phyloP scores from a whole-genome alignment of 1,140 invertebrate species.

The Drosophila rhopaloa region DNA sequence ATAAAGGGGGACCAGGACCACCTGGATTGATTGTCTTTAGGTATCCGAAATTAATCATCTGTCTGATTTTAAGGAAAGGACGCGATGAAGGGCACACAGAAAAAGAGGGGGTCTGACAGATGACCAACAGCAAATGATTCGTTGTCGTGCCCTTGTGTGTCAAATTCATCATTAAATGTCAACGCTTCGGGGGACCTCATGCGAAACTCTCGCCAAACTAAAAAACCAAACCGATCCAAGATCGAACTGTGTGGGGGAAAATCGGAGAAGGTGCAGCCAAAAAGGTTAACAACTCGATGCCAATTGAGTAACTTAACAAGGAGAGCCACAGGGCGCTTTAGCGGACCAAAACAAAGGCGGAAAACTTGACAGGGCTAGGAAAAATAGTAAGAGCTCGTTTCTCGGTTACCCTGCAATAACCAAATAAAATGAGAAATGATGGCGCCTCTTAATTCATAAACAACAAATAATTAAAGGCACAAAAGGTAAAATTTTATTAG shows the following conservation, averaged over 20 bases:
- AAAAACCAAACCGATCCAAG: conserved; percentile 26
- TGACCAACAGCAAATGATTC: conserved; percentile 51
- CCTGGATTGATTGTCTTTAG: conserved; percentile 64
- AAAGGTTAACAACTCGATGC: conserved; percentile 78
- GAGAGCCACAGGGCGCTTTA: conserved; percentile 47
- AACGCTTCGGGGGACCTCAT: conserved; percentile 73
- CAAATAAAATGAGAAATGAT: neutral
- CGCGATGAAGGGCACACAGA: conserved; percentile 18
- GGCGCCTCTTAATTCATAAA: too few relatives aligned
- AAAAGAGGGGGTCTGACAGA: conserved; percentile 37
- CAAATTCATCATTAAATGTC: conserved; percentile 84
- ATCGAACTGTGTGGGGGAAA: conserved; percentile 30
- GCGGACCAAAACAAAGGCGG: conserved; percentile 25
- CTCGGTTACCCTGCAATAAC: conserved; percentile 3
- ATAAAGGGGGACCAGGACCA: conserved; percentile 49
- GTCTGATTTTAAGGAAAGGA: conserved; percentile 42
- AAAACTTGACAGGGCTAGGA: conserved; percentile 26
- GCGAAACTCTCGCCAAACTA: conserved; percentile 52
- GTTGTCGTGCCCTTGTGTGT: conserved; percentile 82
- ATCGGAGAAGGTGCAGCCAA: conserved; percentile 48
- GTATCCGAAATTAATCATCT: conserved; percentile 68
- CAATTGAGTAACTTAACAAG: conserved; percentile 76
- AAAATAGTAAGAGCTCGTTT: neutral
- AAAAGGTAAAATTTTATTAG: neutral
- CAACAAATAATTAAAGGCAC: too few relatives aligned